Evolutionary conservation across 35 echinoderm and acorn worm species (phyloP), one percentile per base, ranked within the genome.

Genomic region (Lytechinus pictus): DNA sequence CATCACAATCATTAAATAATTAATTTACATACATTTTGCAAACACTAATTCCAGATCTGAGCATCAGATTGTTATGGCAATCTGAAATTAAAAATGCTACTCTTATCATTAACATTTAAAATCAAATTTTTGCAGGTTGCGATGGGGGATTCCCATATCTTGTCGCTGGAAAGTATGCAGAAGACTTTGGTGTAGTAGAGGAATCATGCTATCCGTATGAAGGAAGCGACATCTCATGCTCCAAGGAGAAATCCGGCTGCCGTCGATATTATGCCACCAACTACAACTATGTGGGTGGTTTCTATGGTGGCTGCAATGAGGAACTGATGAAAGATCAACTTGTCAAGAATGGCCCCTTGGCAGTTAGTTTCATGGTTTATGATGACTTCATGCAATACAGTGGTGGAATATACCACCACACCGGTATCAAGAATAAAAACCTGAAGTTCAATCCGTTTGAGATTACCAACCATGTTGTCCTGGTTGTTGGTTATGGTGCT

Each of bases 291-390:
- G 98, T 99, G 4, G 98, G 98, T 10, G 98, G 98, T 3, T 99
- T 97, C 97, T 99, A 99, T 27, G 98, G 98, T 5, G 98, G 96
- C 8, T 99, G 98, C 94, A 99, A 99, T 54, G 98, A 99, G 56
- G 97, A 97, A 55, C 95, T 99, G 28, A 99, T 99, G 98, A 92
- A 71, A 53, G 87, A 97, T 9, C 94, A 97, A n/a, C 94, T 99
- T n/a, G 97, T 99, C 14, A 99, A 97, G 94, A 97, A 99, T 87
- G 98, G 98, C 44, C 98, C 98, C 10, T 55, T 99, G 55, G 94
- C 98, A n/a, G 97, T 99, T 4, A 86, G 87, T 2, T 99, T 99
- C 60, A 96, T 97, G 94, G 98, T 99, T 8, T 94, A 95, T 8
- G 24, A 51, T 87, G 98, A 99, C 95, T 99, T 99, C 87, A 60